phyloP scores from a whole-genome alignment of 2,113 vertebrate species.

The Erpornis zantholeuca region DNA sequence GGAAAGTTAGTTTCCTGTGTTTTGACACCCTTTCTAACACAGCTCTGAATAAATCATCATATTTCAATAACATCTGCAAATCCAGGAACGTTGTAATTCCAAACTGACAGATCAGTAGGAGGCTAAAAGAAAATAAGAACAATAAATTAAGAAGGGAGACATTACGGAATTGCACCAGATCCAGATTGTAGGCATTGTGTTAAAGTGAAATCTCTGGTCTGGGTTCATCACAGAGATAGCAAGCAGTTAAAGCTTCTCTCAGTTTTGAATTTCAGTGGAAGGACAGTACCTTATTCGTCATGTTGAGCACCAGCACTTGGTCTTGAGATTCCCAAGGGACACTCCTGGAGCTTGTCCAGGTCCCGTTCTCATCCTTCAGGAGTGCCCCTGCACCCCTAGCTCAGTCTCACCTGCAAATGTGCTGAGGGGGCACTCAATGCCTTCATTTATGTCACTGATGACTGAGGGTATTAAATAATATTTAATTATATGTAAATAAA shows the following conservation, averaged over 20 bases:
- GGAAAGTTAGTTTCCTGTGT: background rate
- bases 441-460: background rate
- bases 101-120: constrained; percentile 16
- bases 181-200: background rate
- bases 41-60: background rate
- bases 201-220: background rate
- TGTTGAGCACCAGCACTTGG: background rate
- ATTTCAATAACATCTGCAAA: constrained; percentile 47
- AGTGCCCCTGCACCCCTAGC: background rate
- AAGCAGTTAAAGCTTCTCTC: background rate
- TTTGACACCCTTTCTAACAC: constrained; percentile 16
- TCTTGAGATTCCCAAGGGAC: background rate
- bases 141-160: background rate
- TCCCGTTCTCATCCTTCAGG: background rate
- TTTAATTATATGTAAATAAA: no score
- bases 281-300: background rate
- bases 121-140: background rate
- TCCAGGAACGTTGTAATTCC: constrained; percentile 12
- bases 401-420: background rate
- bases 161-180: background rate
- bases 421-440: background rate
- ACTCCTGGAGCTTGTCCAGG: background rate
- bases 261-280: background rate
- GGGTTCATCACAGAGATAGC: background rate
- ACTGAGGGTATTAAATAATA: background rate